phyloP scores from a whole-genome alignment of 2,888 invertebrate species.

The Oxycera nigricornis region DNA sequence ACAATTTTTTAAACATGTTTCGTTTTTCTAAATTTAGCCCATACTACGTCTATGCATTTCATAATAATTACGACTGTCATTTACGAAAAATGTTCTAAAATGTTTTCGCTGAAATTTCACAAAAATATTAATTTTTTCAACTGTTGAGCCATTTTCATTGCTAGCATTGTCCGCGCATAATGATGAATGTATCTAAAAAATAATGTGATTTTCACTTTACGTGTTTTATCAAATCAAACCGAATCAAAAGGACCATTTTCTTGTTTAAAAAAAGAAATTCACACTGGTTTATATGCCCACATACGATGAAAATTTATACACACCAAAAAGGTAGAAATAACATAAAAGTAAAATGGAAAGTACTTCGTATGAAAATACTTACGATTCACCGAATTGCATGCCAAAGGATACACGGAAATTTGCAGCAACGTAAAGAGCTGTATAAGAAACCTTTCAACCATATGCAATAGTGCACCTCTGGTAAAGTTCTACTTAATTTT shows the following conservation, averaged over 20 bases:
- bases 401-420: slow-evolving; percentile 30
- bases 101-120: no score
- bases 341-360: background rate
- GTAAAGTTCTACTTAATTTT: slow-evolving; percentile 28
- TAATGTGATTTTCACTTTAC: no score
- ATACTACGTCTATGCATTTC: no score
- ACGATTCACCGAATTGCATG: slow-evolving; percentile 25
- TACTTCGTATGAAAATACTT: slow-evolving; percentile 5
- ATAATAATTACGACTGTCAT: no score
- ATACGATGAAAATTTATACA: background rate
- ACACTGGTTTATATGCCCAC: no score
- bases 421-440: slow-evolving; percentile 14
- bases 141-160: no score
- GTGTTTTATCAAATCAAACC: background rate
- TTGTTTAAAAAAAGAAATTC: background rate
- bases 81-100: no score
- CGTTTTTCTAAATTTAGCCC: no score
- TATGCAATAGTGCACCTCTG: slow-evolving; percentile 23
- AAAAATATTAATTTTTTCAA: no score
- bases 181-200: no score
- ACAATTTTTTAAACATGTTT: no score
- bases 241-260: background rate
- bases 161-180: no score
- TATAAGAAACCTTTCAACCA: slow-evolving; percentile 27
- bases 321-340: background rate